A percentile compares a stretch with the other conserved stretches of the same genome.
These are phyloP conservation scores for Lycocorax pyrrhopterus DNA, from an alignment of 2,113 vertebrate genomes.

Conservation along the genomic window DNA sequence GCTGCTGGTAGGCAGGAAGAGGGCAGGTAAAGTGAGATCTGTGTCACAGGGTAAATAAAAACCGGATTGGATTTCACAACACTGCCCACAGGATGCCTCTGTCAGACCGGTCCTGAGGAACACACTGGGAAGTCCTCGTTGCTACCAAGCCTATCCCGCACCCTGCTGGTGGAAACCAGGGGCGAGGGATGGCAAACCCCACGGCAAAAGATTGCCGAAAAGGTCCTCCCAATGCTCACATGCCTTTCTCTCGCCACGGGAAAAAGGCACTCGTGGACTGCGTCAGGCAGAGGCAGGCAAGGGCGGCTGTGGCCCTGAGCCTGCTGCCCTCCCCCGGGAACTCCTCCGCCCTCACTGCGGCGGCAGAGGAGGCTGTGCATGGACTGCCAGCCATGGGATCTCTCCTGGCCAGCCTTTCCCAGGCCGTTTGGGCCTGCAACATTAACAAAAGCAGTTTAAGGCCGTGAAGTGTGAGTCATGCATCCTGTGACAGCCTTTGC, in stretches of 20 bases:
- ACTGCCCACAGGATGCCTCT: not conserved
- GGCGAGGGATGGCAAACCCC: not conserved
- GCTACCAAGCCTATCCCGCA: not conserved
- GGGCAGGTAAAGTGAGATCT: not conserved
- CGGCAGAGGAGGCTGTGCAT: accelerated
- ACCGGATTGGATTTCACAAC: not conserved
- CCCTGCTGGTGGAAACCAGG: not conserved
- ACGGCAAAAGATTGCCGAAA: not conserved
- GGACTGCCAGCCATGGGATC: not conserved
- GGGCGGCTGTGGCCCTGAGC: accelerated
- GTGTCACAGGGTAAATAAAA: not conserved
- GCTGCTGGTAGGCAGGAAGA: not conserved
- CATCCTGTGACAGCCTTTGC: not conserved
- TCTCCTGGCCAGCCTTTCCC: not conserved
- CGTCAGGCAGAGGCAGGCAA: not conserved
- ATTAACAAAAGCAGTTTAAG: not conserved
- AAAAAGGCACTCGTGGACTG: not conserved
- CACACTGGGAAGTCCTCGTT: accelerated
- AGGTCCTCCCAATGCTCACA: accelerated
- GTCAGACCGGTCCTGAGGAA: not conserved
- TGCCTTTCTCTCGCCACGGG: not conserved
- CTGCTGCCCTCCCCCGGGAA: not conserved
- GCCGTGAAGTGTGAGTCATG: not conserved
- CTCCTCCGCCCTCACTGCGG: accelerated
- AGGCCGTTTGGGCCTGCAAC: not conserved